These are phyloP conservation scores for Premnoplex brunnescens DNA, from an alignment of 2,797 vertebrate genomes.

Conservation along the genomic window DNA sequence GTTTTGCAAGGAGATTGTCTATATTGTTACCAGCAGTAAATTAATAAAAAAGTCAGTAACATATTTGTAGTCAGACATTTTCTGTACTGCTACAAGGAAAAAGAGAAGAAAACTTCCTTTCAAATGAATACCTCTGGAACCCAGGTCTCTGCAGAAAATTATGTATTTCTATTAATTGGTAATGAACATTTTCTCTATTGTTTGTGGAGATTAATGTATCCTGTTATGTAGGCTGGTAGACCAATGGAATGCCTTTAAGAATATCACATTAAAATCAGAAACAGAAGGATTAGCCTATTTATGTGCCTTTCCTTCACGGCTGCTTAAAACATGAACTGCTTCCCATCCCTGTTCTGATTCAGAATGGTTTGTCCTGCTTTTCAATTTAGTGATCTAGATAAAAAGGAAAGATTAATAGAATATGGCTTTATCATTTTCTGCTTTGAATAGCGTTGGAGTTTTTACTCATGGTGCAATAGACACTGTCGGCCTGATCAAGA, in stretches of 20 bases:
- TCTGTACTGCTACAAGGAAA: neutral
- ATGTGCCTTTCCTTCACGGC: neutral
- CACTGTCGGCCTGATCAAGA: neutral
- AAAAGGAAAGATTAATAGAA: neutral
- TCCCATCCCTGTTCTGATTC: neutral
- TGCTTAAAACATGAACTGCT: neutral
- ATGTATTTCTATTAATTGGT: neutral
- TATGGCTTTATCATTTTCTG: neutral
- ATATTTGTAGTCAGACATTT: neutral
- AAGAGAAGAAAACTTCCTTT: neutral
- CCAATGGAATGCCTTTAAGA: neutral
- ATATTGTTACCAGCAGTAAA: neutral
- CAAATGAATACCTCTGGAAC: neutral
- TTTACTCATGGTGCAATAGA: neutral
- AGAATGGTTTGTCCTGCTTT: neutral
- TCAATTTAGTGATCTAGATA: neutral
- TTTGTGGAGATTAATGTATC: neutral
- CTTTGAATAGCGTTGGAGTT: accelerated
- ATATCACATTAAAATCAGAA: neutral
- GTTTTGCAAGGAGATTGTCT: neutral
- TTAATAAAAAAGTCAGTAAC: neutral
- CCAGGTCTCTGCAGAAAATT: neutral
- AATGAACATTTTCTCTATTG: neutral
- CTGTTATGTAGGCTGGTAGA: neutral
- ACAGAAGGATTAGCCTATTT: neutral